Evolutionary conservation across 2,888 invertebrate genomes (phyloP), one percentile per base, ranked within the genome.

Genomic region (Rhaphigaster nebulosa): DNA sequence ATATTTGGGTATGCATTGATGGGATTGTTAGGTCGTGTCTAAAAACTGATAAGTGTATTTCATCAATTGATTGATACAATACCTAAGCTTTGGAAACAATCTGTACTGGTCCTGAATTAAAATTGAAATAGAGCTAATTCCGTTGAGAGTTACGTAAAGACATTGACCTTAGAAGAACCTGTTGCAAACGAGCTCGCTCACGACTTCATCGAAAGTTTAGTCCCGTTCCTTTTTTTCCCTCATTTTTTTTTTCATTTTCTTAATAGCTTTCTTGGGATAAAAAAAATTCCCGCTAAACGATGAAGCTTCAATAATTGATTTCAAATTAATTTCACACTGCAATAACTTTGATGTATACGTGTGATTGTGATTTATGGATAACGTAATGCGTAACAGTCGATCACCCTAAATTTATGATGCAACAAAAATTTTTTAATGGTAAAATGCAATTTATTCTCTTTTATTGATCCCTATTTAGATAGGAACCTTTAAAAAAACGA

Each of bases 141-240:
- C 38, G 8, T 20, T 18, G 1, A 76, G 6, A 10, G 70, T 76
- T 76, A 23, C 38, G 34, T 76, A 76, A 76, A 38, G 70, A 76
- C 70, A 76, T 76, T 76, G 70, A 76, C 70, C 65, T 65, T 38
- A 76, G 38, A 29, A 76, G 70, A 76, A 76, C 65, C 70, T 76
- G 34, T 76, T 76, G 34, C 29, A 65, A 29, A 65, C 20, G 20
- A 29, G 26, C 1, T 2, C 20, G 38, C 70, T 76, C 70, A 76
- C 70, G 38, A 20, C 38, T 76, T 12, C 20, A 12, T 38, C 23
- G 65, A 76, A 76, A 76, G 70, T 76, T 38, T 76, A 76, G 70
- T 76, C 34, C 38, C 70, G 70, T 76, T 76, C 70, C 10, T 76
- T 38, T 76, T 70, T 70, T 34, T 65, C n/a, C n/a, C n/a, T 65